Evolutionary conservation across 2,797 vertebrate genomes (phyloP).

Genomic region (Dermochelys coriacea): DNA sequence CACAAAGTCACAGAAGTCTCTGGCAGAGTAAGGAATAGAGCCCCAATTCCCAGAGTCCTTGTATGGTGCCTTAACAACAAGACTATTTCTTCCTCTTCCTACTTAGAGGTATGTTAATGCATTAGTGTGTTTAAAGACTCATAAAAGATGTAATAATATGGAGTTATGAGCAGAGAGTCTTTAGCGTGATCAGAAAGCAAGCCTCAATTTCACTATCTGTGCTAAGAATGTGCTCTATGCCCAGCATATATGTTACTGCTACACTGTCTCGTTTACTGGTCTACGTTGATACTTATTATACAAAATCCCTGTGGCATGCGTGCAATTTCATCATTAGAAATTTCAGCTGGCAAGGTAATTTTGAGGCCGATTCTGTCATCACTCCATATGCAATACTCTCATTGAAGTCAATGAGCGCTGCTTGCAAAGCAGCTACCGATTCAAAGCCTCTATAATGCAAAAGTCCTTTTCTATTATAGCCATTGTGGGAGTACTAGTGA

Average conservation of each 20-base stretch:
- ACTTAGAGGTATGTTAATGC: constrained; percentile 76
- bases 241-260: constrained; percentile 75
- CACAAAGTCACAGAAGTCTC: constrained; percentile 63
- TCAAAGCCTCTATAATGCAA: constrained; percentile 60
- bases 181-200: constrained; percentile 77
- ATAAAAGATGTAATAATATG: constrained; percentile 77
- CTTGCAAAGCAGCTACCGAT: constrained; percentile 72
- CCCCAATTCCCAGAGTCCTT: constrained; percentile 64
- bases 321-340: constrained; percentile 72
- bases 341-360: constrained; percentile 70
- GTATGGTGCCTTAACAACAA: constrained; percentile 70
- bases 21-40: constrained; percentile 55
- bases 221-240: constrained; percentile 73
- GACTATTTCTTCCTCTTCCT: constrained; percentile 76
- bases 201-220: constrained; percentile 75
- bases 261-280: constrained; percentile 74
- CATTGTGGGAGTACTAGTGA: constrained; percentile 52
- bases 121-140: constrained; percentile 76
- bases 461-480: constrained; percentile 56
- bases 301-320: constrained; percentile 73
- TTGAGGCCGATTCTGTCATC: constrained; percentile 71
- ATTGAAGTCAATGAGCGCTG: constrained; percentile 54
- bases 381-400: constrained; percentile 62
- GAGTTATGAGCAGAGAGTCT: constrained; percentile 74
- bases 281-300: constrained; percentile 75